Evolutionary conservation across 2,797 vertebrate species (phyloP).

Genomic region (Paramormyrops hopkinsi): DNA sequence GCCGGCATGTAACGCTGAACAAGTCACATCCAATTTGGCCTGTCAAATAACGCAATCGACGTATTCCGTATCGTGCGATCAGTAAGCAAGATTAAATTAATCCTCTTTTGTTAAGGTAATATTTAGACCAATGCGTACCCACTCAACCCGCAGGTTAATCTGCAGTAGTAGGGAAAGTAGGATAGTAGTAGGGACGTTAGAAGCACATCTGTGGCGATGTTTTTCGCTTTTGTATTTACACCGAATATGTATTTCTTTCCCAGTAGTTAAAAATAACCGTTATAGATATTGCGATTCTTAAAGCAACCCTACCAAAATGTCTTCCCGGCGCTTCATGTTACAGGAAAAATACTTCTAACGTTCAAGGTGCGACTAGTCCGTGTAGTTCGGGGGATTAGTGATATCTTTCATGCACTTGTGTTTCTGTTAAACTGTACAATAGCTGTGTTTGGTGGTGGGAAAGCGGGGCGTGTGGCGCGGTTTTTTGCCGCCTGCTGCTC

Average conservation of each 20-base stretch:
- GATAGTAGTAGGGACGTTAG: background rate
- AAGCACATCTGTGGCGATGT: background rate
- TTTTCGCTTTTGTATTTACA: background rate
- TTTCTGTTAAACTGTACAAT: background rate
- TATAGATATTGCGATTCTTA: background rate
- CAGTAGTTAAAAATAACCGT: background rate
- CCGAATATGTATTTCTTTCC: background rate
- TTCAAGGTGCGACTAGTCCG: background rate
- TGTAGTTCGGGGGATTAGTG: background rate
- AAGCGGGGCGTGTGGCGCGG: constrained; percentile 9
- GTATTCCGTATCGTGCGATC: background rate
- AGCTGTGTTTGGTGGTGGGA: background rate
- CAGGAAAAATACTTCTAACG: background rate
- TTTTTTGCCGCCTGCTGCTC: background rate
- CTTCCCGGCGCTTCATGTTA: background rate
- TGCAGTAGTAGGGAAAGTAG: background rate
- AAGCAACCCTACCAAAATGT: background rate
- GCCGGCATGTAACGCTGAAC: background rate
- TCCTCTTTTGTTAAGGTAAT: background rate
- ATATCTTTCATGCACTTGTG: background rate
- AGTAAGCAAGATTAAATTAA: background rate
- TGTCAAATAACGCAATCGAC: background rate
- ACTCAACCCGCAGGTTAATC: background rate
- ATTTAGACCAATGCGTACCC: background rate
- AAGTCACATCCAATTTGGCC: background rate